Evolutionary conservation across 2,888 invertebrate species (phyloP).

Genomic region (Megastigmus dorsalis): DNA sequence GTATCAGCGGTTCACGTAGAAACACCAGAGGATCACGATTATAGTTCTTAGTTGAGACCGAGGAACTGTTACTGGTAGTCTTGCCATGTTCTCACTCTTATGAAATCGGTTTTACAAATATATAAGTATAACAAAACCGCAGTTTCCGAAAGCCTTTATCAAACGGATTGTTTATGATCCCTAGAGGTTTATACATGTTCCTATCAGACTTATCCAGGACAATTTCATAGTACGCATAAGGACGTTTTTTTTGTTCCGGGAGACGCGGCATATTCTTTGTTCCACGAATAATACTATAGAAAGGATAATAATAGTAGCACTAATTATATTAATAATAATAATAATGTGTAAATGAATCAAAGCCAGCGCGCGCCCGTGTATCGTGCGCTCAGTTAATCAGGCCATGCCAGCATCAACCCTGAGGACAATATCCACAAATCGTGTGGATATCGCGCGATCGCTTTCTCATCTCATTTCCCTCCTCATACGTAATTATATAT

Average conservation of each 20-base stretch:
- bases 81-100: neutral
- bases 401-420: conserved; percentile 11
- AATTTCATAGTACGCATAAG: neutral
- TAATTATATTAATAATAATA: conserved; percentile 29
- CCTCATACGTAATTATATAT: neutral
- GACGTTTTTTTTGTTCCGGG: conserved; percentile 12
- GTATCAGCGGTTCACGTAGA: conserved; percentile 8
- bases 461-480: neutral
- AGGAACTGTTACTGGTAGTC: conserved; percentile 11
- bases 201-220: conserved; percentile 31
- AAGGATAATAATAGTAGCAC: no score
- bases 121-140: neutral
- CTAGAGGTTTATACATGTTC: conserved; percentile 21
- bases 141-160: neutral
- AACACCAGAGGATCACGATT: conserved; percentile 32
- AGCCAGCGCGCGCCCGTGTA: neutral
- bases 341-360: neutral
- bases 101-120: neutral
- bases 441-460: neutral
- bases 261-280: neutral
- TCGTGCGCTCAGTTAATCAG: conserved; percentile 18
- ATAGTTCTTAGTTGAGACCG: conserved; percentile 24
- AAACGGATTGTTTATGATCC: neutral
- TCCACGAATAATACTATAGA: neutral
- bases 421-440: conserved; percentile 7